Conservation (phyloP, 1,140 invertebrate species). For the Orius insidiosus region DNA sequence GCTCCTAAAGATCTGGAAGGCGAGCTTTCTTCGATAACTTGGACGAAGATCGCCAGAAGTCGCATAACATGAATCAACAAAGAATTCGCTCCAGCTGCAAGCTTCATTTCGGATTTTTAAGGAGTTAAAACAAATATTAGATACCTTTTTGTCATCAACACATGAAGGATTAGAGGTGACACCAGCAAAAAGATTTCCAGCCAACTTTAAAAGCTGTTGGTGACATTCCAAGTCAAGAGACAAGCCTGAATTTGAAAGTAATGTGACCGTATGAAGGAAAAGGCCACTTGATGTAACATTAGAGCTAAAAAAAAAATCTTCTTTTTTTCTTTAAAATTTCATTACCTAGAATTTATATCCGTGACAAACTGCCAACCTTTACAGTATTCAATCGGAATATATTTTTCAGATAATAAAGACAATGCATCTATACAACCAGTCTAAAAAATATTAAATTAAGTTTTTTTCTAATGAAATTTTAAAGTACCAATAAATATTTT, state of each 20-base stretch:
- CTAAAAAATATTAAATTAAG: conserved; percentile 13
- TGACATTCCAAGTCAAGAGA: conserved; percentile 45
- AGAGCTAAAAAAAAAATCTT: conserved; percentile 8
- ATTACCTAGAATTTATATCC: conserved; percentile 11
- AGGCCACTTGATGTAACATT: conserved; percentile 21
- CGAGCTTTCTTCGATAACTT: conserved; percentile 52
- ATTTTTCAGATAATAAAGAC: conserved; percentile 28
- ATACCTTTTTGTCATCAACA: background rate
- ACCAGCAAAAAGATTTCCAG: conserved; percentile 47
- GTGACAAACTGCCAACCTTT: conserved; percentile 32
- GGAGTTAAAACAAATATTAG: background rate
- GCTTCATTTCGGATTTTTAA: background rate
- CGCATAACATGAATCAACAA: conserved; percentile 43
- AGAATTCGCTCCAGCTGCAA: conserved; percentile 10
- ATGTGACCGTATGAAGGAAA: conserved; percentile 29
- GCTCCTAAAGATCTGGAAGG: conserved; percentile 25
- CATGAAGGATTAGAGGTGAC: conserved; percentile 3
- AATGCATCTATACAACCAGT: conserved; percentile 35
- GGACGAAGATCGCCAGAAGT: conserved; percentile 53
- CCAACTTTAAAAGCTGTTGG: conserved; percentile 37
- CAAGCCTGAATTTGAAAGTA: conserved; percentile 37
- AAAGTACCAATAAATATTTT: conserved; percentile 45
- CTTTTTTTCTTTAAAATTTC: conserved; percentile 18
- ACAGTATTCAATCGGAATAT: conserved; percentile 30
- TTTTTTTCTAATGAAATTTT: conserved; percentile 3